Evolutionary conservation across 2,888 invertebrate species (phyloP).

Genomic region (Aporophyla lueneburgensis): DNA sequence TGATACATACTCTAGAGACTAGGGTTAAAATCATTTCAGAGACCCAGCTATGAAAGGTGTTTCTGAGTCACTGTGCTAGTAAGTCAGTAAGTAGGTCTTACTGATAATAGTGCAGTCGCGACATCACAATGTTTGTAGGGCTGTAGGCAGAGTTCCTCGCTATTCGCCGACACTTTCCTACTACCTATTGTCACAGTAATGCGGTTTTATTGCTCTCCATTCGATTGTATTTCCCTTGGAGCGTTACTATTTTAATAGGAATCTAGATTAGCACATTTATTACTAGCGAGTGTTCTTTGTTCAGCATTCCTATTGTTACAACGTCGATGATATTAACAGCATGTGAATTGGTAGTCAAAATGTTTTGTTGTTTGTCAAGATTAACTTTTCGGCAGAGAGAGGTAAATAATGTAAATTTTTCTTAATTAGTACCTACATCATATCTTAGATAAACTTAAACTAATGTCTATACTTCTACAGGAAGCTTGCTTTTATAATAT

Average conservation of each 20-base stretch:
- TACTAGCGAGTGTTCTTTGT: conserved; percentile 33
- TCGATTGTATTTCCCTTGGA: conserved; percentile 62
- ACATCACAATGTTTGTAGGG: not conserved
- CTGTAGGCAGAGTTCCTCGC: not conserved
- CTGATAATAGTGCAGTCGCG: not conserved
- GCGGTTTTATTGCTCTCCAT: conserved; percentile 57
- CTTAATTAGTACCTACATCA: not conserved
- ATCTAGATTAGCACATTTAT: conserved; percentile 57
- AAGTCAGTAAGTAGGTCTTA: not conserved
- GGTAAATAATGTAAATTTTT: conserved; percentile 55
- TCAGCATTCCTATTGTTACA: conserved; percentile 42
- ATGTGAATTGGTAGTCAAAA: conserved; percentile 51
- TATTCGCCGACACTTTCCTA: conserved; percentile 9
- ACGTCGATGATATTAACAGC: conserved; percentile 41
- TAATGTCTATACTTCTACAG: not conserved
- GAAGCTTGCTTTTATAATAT: not conserved
- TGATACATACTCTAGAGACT: no score
- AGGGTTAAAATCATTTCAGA: not conserved
- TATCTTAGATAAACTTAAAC: no score
- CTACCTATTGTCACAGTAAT: conserved; percentile 55
- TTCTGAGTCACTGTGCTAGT: not conserved
- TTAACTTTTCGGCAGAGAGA: conserved; percentile 60
- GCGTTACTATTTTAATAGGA: conserved; percentile 67
- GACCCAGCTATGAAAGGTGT: not conserved
- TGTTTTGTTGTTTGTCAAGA: conserved; percentile 74